A percentile compares a stretch with the other conserved stretches of the same genome.
Evolutionary conservation across 2,113 vertebrate genomes (phyloP).

Genomic region (Zosterops lateralis): DNA sequence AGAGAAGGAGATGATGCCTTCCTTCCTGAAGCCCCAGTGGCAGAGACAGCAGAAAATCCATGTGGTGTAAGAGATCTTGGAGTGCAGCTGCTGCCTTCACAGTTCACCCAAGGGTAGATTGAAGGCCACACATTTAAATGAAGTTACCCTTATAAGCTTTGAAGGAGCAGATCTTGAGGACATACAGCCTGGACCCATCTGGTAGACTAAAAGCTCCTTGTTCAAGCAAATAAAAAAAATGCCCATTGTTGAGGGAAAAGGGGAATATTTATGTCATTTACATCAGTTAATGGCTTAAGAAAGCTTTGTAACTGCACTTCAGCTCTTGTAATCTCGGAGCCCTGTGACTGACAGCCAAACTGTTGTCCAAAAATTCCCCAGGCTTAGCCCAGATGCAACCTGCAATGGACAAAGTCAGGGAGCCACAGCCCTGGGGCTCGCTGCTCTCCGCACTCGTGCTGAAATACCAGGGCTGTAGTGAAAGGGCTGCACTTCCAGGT

Average conservation of each 20-base stretch:
- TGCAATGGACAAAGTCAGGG: background rate
- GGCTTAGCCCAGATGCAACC: background rate
- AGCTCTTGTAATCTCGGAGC: background rate
- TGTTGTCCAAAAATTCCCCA: background rate
- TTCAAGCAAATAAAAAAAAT: background rate
- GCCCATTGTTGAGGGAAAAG: background rate
- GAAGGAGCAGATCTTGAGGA: background rate
- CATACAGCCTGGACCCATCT: background rate
- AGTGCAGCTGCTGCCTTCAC: slow-evolving; percentile 10
- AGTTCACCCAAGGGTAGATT: background rate
- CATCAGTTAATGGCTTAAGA: background rate
- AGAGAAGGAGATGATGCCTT: background rate
- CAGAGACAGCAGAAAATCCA: background rate
- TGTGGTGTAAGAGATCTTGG: background rate
- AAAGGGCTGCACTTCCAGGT: background rate
- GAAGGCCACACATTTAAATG: background rate
- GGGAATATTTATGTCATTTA: background rate
- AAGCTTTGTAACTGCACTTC: background rate
- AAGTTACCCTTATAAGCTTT: background rate
- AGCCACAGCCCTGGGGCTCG: background rate
- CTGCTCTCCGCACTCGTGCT: background rate
- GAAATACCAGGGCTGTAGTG: background rate
- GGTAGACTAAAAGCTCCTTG: background rate
- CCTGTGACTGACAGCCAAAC: background rate
- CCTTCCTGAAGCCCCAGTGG: background rate